Percentiles rank a stretch among this genome's conserved stretches.
Evolutionary conservation across 2,797 vertebrate genomes (phyloP).

Genomic region (Stomatorhinus walkeri): DNA sequence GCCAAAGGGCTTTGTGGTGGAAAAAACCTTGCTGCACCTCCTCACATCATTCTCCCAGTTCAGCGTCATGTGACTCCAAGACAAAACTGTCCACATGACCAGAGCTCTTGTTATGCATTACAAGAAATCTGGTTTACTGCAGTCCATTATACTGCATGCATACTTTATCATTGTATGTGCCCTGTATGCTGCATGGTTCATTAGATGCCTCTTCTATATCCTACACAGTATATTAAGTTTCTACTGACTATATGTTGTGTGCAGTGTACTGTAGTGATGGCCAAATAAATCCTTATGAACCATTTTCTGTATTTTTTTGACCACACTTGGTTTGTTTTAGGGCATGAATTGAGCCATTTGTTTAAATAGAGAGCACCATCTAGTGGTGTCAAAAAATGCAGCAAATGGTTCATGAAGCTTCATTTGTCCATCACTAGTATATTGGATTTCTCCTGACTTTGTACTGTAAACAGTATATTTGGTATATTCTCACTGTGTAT

Average conservation of each 20-base stretch:
- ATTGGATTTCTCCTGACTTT: neutral
- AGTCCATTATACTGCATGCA: neutral
- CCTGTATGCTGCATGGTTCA: neutral
- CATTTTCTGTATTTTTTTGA: neutral
- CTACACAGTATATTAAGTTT: neutral
- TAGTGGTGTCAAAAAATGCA: neutral
- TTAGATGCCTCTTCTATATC: neutral
- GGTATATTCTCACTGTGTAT: neutral
- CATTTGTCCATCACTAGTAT: neutral
- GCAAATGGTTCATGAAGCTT: neutral
- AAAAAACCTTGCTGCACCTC: neutral
- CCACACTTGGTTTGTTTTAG: neutral
- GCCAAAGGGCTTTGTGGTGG: neutral
- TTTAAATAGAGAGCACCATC: neutral
- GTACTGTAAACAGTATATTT: neutral
- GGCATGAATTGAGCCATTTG: neutral
- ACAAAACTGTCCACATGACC: neutral
- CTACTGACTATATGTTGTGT: neutral
- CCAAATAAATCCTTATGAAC: neutral
- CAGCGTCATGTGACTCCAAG: neutral
- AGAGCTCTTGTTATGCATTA: conserved; percentile 1
- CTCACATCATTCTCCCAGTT: neutral
- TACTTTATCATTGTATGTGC: neutral
- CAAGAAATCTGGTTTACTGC: neutral
- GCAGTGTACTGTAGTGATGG: neutral